Evolutionary conservation across 2,797 vertebrate genomes (phyloP).

Genomic region (Rhinogobio ventralis): DNA sequence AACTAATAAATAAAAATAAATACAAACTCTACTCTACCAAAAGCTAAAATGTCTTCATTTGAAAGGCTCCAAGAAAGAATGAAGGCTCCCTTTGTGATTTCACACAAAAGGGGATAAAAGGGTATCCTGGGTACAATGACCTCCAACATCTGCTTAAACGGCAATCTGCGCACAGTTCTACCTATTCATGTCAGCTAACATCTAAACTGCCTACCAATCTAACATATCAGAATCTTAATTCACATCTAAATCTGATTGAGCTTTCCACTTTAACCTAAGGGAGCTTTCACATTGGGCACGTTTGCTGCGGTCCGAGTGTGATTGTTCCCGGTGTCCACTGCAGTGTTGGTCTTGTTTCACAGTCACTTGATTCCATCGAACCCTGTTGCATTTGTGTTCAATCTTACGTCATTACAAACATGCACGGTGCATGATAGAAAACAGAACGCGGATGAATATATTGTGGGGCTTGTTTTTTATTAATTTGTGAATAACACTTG

Average conservation of each 20-base stretch:
- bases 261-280: neutral
- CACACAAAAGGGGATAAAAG: constrained; percentile 45
- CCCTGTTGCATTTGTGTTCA: neutral
- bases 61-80: constrained; percentile 50
- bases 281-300: neutral
- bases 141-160: constrained; percentile 55
- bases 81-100: constrained; percentile 56
- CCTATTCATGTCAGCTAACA: constrained; percentile 17
- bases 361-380: neutral
- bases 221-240: neutral
- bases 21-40: neutral
- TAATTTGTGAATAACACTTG: neutral
- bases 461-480: neutral
- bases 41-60: constrained; percentile 20
- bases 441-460: neutral
- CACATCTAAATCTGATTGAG: neutral
- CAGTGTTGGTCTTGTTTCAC: neutral
- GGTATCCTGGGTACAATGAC: constrained; percentile 53
- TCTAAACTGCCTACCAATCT: neutral
- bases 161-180: constrained; percentile 18
- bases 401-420: neutral
- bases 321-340: neutral
- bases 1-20: constrained; percentile 14
- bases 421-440: neutral
- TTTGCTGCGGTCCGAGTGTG: neutral